Conservation (phyloP, 2,113 vertebrate species). For the Notiomystis cincta region DNA sequence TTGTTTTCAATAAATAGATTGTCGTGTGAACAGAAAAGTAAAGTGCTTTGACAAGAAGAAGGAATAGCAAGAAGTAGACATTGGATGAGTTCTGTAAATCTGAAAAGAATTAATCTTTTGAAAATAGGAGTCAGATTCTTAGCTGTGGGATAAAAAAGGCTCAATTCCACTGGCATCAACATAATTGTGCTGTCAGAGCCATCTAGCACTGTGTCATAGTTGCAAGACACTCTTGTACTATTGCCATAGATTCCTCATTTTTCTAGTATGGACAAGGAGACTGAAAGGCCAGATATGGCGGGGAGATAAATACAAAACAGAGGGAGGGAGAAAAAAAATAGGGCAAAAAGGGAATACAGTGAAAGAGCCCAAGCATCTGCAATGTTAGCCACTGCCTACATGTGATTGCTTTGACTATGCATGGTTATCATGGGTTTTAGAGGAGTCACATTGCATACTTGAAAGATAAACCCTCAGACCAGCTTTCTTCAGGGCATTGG, state of each 20-base stretch:
- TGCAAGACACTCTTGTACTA: background rate
- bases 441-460: background rate
- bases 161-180: background rate
- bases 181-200: slow-evolving; percentile 5
- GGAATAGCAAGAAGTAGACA: slow-evolving; percentile 8
- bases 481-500: background rate
- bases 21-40: background rate
- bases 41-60: slow-evolving; percentile 32
- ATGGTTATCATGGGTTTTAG: background rate
- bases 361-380: background rate
- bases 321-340: too few relatives aligned
- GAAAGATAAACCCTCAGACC: background rate
- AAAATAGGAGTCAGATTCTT: slow-evolving; percentile 20
- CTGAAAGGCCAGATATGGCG: background rate
- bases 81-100: slow-evolving; percentile 12
- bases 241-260: background rate
- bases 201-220: background rate
- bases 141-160: slow-evolving; percentile 3
- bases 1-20: background rate
- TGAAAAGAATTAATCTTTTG: slow-evolving; percentile 31
- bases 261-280: background rate
- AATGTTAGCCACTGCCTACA: background rate
- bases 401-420: background rate
- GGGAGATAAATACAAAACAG: background rate
- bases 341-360: background rate